Base-by-base conservation (phyloP, 30 jellyfish, hydroid and myxozoan species). In the Nemopilema nomurai region DNA sequence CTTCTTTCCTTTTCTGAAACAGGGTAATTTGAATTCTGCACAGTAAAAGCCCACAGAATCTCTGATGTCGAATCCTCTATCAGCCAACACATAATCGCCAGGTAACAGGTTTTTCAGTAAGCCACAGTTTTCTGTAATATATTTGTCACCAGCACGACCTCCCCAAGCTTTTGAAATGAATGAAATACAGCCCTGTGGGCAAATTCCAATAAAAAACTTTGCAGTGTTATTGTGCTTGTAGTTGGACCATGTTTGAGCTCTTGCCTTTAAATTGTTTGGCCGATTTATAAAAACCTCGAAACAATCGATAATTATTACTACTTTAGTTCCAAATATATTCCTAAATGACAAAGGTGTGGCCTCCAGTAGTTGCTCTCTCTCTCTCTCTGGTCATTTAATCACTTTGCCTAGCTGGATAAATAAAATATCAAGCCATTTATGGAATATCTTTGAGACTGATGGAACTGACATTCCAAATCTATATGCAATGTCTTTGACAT, bases 141-240 rank as follows among this genome's bases (percentile, higher is more conserved):
- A 67, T 30, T 62, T 66, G 71, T 80, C 89, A 13, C 52, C 1
- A 8, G 89, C 49, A n/a, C 85, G 83, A 16, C 82, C 89, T 62
- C 89, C 85, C 88, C 88, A 77, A 17, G 82, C 82, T n/a, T 80
- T 29, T 22, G 89, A 63, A 18, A 80, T 26, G 49, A 63, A 63
- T 16, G 83, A 62, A 18, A 80, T 64, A 57, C 85, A 22, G 49
- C 89, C 82, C 67, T 63, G 89, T 28, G 69, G 89, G 26, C 85
- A 57, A 23, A 80, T 80, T 27, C 83, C 89, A 28, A 73, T 73
- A 16, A 26, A 28, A 21, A 31, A 17, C 83, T 73, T 73, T 21
- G 69, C 69, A 16, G 67, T 26, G 22, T 29, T 73, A 9, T 73
- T 28, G 23, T 73, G 71, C 71, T 73, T 73, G 50, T 73, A 73